A percentile compares a stretch with the other conserved stretches of the same genome.
These are phyloP conservation scores for Chiloscyllium punctatum DNA, from an alignment of 2,797 vertebrate genomes.

Conservation along the genomic window DNA sequence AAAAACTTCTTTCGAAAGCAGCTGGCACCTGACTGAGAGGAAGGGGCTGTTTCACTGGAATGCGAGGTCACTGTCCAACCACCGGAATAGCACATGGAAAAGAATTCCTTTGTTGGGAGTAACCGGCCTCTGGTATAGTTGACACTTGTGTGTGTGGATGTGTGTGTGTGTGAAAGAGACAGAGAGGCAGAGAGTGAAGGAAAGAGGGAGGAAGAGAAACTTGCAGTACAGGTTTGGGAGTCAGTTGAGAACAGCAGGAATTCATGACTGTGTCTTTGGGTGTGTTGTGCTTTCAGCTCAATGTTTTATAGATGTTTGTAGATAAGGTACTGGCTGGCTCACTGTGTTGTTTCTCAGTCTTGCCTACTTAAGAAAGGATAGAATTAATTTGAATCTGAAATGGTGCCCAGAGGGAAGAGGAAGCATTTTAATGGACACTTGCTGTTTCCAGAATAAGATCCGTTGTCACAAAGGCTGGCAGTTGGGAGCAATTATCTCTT, in stretches of 20 bases:
- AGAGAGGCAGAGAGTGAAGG: neutral
- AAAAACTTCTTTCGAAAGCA: neutral
- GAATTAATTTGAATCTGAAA: neutral
- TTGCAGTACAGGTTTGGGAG: slow-evolving; percentile 4
- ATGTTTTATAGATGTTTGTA: slow-evolving; percentile 3
- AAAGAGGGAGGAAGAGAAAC: neutral
- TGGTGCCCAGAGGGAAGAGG: neutral
- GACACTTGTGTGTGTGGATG: neutral
- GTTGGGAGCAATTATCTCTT: neutral
- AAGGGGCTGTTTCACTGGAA: neutral
- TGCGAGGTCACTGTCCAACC: neutral
- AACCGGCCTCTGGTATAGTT: neutral
- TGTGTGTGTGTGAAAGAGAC: neutral
- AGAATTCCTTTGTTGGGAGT: neutral
- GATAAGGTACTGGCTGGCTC: neutral
- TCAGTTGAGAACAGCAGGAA: neutral
- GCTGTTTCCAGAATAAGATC: neutral
- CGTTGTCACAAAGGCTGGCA: neutral
- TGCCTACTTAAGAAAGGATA: neutral
- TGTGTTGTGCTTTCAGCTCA: neutral
- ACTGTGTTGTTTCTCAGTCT: neutral
- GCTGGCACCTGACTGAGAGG: neutral
- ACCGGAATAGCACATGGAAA: neutral
- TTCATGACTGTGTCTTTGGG: neutral
- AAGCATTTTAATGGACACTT: neutral